Evolutionary conservation across 1,140 invertebrate genomes (phyloP).

Genomic region (Atta texana): DNA sequence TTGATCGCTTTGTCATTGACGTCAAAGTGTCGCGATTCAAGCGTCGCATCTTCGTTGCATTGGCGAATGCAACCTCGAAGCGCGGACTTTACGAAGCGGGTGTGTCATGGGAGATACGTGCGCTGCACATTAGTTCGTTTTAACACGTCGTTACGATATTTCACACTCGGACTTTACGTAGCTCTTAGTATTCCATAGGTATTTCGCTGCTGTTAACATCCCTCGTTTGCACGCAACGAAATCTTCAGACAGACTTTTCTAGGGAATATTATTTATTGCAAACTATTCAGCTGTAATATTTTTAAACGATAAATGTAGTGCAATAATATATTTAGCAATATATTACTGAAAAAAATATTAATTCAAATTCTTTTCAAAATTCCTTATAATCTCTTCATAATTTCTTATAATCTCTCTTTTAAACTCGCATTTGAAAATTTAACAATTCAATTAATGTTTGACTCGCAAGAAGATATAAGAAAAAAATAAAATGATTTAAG

Average conservation of each 20-base stretch:
- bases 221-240: conserved; percentile 23
- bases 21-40: not conserved
- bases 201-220: conserved; percentile 41
- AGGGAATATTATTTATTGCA: conserved; percentile 5
- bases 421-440: not conserved
- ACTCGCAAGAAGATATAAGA: not conserved
- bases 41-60: conserved; percentile 16
- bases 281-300: conserved; percentile 12
- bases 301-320: not conserved
- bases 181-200: conserved; percentile 58
- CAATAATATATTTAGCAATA: not conserved
- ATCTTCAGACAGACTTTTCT: not conserved
- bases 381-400: not conserved
- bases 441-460: not conserved
- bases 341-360: not conserved
- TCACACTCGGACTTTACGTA: conserved; percentile 73
- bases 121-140: conserved; percentile 76
- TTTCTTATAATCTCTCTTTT: not conserved
- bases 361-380: not conserved
- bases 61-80: conserved; percentile 2
- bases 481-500: too few relatives aligned
- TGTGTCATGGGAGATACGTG: conserved; percentile 56
- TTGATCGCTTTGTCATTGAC: not conserved
- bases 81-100: conserved; percentile 6
- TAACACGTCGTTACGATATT: conserved; percentile 82